Base-by-base conservation (phyloP, 2,113 vertebrate genomes). In the Oreochromis spilurus region DNA sequence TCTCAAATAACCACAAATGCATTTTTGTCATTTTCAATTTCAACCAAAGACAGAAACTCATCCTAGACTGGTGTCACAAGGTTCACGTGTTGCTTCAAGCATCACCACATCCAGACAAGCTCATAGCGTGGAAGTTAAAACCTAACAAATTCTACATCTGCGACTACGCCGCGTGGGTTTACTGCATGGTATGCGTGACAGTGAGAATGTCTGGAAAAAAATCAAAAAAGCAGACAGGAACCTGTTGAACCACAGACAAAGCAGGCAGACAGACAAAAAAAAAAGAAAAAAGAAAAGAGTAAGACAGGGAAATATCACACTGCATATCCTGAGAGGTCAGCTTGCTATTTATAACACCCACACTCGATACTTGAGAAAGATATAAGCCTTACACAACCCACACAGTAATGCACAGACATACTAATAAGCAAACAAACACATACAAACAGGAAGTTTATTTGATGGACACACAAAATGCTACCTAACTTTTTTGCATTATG, bases 161-260 rank as follows among this genome's bases (percentile, higher is more conserved):
- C 1, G 26, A 17, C 19, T 26, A 29, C 1, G 5, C 11, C 4
- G 24, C 4, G 1, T 53, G 34, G 19, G 2, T 29, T 87, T 57
- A 31, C 17, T 54, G 19, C 36, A 58, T 2, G 21, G 5, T 36
- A 3, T 24, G 4, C 21, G 60, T 78, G 40, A 62, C 50, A 43
- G 9, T 5, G 19, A 77, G n/a, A 45, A 48, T 36, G 17, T 40
- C 75, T 43, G 57, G 17, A 40, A 34, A 19, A 7, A 60, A 29
- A 80, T 50, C 11, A 54, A 36, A 26, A 77, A 77, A 54, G n/a
- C 81, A 89, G 83, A 90, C 81, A 89, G 87, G 84, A 93, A 87
- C 40, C 4, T 6, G 36, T 10, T 84, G 14, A 90, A 90, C 88
- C 90, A 82, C 89, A 91, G 45, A 78, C 14, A 50, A 21, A 45